Percentiles rank a stretch among this genome's conserved stretches.
Evolutionary conservation across 2,888 invertebrate species (phyloP).

Genomic region (Cheilosia variabilis): DNA sequence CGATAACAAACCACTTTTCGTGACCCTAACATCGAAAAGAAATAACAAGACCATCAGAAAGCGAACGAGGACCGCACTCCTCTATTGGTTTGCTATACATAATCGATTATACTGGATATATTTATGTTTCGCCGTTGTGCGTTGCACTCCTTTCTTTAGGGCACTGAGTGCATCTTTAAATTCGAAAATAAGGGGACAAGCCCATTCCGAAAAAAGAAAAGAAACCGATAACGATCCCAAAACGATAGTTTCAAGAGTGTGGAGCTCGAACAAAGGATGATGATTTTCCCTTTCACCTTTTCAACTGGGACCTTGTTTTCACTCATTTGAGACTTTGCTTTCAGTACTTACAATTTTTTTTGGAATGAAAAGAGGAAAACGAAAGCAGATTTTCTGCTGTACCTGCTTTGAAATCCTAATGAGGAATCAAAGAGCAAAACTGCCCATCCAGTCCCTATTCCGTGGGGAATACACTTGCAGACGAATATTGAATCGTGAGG

Average conservation of each 20-base stretch:
- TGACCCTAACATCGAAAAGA: background rate
- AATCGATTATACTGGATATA: constrained; percentile 34
- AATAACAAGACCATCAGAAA: background rate
- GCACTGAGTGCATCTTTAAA: background rate
- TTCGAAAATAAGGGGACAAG: constrained; percentile 7
- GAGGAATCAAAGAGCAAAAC: constrained; percentile 12
- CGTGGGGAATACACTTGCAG: constrained; percentile 31
- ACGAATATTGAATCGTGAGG: background rate
- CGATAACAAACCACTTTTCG: background rate
- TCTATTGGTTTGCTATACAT: constrained; percentile 28
- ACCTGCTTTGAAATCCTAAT: constrained; percentile 26
- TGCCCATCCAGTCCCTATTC: background rate
- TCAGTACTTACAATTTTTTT: background rate
- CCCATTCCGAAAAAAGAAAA: background rate
- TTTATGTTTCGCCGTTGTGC: constrained; percentile 1
- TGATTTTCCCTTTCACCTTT: constrained; percentile 39
- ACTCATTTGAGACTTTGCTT: constrained; percentile 1
- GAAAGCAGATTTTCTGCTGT: constrained; percentile 10
- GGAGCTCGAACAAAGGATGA: constrained; percentile 35
- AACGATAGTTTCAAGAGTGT: constrained; percentile 8
- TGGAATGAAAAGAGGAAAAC: constrained; percentile 17
- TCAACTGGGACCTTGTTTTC: background rate
- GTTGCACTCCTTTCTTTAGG: constrained; percentile 1
- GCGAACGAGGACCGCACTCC: constrained; percentile 20
- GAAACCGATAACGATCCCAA: constrained; percentile 1